Percentiles rank a stretch among this genome's conserved stretches.
Evolutionary conservation across 2,113 vertebrate species (phyloP).

Genomic region (Albula goreensis): DNA sequence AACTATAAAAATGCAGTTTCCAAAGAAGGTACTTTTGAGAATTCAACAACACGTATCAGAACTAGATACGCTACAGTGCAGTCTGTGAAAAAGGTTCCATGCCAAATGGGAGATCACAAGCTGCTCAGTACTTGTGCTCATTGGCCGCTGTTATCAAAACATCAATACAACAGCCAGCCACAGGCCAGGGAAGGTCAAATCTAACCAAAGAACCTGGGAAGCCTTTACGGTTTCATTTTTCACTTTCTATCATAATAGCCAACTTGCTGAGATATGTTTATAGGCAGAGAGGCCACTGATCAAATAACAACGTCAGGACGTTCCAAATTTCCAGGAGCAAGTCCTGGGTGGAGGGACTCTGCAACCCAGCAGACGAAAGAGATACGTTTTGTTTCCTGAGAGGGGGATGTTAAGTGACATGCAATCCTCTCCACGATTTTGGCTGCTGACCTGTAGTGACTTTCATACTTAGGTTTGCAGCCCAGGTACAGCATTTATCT

Average conservation of each 20-base stretch:
- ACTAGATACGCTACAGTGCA: neutral
- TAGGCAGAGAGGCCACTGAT: conserved; percentile 23
- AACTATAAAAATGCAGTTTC: neutral
- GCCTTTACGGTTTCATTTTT: conserved; percentile 35
- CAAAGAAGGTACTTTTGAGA: neutral
- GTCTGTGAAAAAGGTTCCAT: neutral
- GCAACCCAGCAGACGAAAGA: neutral
- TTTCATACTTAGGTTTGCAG: neutral
- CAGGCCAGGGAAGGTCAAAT: conserved; percentile 32
- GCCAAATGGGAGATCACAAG: neutral
- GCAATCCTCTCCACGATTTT: neutral
- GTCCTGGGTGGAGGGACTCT: neutral
- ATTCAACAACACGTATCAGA: neutral
- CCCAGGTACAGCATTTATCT: neutral
- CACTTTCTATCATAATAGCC: conserved; percentile 38
- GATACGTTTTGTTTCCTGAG: neutral
- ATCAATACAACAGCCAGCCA: conserved; percentile 23
- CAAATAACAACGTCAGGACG: conserved; percentile 13
- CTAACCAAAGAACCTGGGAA: conserved; percentile 19
- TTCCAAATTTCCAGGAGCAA: conserved; percentile 19
- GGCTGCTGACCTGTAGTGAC: neutral
- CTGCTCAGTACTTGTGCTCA: neutral
- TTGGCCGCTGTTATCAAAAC: conserved; percentile 14
- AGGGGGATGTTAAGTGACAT: neutral
- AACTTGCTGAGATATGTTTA: conserved; percentile 23